Evolutionary conservation across 1,140 invertebrate genomes (phyloP).

Genomic region (Rhynchophorus ferrugineus): DNA sequence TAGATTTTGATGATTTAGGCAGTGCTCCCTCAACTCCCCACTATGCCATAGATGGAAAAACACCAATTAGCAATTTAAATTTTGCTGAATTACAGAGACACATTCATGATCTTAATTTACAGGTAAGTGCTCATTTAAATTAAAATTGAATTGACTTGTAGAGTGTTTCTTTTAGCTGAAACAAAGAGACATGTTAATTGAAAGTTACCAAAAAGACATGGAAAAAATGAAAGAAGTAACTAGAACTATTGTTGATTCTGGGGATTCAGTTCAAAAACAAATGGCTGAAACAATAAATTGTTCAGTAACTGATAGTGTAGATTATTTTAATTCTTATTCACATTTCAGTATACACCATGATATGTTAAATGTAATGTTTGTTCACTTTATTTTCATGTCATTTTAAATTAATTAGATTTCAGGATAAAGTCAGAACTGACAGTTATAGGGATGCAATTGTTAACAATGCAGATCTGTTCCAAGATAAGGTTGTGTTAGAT

Average conservation of each 20-base stretch:
- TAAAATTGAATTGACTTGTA: neutral
- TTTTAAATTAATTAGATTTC: constrained; percentile 19
- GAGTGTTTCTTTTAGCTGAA: constrained; percentile 38
- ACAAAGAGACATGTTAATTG: constrained; percentile 48
- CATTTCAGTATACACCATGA: constrained; percentile 98
- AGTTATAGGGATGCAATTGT: constrained; percentile 92
- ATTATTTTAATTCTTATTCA: constrained; percentile 93
- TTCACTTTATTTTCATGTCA: neutral
- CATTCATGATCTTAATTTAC: constrained; percentile 35
- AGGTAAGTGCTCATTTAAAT: constrained; percentile 25
- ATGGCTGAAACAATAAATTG: constrained; percentile 44
- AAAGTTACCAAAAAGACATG: constrained; percentile 55
- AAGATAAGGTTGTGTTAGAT: constrained; percentile 81
- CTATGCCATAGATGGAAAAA: constrained; percentile 40
- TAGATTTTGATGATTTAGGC: constrained; percentile 41
- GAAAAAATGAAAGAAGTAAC: constrained; percentile 54
- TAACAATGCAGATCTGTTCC: constrained; percentile 63
- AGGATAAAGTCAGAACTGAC: constrained; percentile 88
- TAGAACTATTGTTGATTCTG: constrained; percentile 41
- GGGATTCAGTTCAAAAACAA: constrained; percentile 35
- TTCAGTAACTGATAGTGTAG: constrained; percentile 51
- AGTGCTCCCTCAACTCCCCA: constrained; percentile 40
- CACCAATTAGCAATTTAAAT: constrained; percentile 37
- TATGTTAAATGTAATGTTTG: constrained; percentile 66
- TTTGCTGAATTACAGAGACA: constrained; percentile 37